Conservation (phyloP, 2,888 invertebrate genomes). For the Acanthosoma haemorrhoidale region DNA sequence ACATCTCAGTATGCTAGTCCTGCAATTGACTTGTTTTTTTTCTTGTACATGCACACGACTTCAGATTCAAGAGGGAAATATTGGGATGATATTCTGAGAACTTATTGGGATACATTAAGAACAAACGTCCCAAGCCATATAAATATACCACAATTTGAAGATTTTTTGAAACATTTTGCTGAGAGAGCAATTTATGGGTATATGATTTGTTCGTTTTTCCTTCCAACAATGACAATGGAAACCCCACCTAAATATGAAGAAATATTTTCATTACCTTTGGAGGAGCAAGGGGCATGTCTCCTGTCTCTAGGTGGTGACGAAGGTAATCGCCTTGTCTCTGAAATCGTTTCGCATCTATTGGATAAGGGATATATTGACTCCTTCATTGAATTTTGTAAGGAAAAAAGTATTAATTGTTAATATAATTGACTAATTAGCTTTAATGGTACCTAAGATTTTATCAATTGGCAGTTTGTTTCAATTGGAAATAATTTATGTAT, state of each 20-base stretch:
- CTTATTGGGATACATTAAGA: slow-evolving; percentile 40
- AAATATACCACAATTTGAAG: neutral
- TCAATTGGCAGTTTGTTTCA: no score
- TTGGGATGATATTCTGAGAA: slow-evolving; percentile 42
- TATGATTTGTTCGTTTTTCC: slow-evolving; percentile 31
- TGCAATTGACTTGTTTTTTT: slow-evolving; percentile 45
- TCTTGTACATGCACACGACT: slow-evolving; percentile 45
- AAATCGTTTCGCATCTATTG: slow-evolving; percentile 37
- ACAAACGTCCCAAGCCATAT: slow-evolving; percentile 18
- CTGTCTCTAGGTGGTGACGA: slow-evolving; percentile 23
- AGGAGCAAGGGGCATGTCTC: neutral
- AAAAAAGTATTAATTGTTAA: neutral
- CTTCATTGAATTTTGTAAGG: neutral
- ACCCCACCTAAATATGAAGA: neutral
- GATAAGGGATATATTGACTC: slow-evolving; percentile 39
- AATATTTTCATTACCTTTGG: neutral
- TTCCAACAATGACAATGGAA: slow-evolving; percentile 35
- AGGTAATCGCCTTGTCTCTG: slow-evolving; percentile 29
- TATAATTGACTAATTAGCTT: no score
- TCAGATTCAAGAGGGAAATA: slow-evolving; percentile 42
- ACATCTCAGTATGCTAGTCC: slow-evolving; percentile 44
- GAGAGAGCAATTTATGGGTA: slow-evolving; percentile 36
- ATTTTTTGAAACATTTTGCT: slow-evolving; percentile 28
- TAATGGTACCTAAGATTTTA: no score
- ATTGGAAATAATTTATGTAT: no score